Evolutionary conservation across 1,140 invertebrate species (phyloP), one percentile per base, ranked within the genome.

Genomic region (Stenopsyche tienmushanensis): DNA sequence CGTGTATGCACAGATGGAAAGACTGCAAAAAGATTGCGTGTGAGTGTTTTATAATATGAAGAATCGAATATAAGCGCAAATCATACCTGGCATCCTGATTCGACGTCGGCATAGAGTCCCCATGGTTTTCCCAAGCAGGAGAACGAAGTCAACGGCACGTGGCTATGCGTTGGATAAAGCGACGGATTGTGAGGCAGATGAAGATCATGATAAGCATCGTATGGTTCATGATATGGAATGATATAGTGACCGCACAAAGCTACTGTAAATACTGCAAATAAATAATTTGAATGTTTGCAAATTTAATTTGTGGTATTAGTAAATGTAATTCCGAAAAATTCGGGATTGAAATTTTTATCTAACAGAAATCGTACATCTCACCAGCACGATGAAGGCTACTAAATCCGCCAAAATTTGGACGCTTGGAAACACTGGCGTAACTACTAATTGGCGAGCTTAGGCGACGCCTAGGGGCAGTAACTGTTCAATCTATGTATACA

Each of bases 181-280:
- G 83, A 82, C 0, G 83, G 82, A 60, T 82, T 67, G 65, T 83
- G 82, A 0, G 79, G 82, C n/a, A 84, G 57, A 66, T 84, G 83
- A 1, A 84, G 73, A 17, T 77, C 73, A 65, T 83, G 83, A 71
- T 84, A 84, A 45, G 78, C 80, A 70, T 84, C 82, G 34, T 78
- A 73, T 0, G 81, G 82, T 17, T 74, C 52, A 34, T 65, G 63
- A 29, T 65, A 65, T n/a, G 63, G 63, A 5, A 65, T 65, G 21
- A 65, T 65, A 26, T 65, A 65, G 34, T 65, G 63, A 25, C 63
- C 63, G 26, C 63, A 57, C 0, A 57, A 17, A 13, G 44, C 53
- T 9, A 34, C 17, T 5, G 54, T 29, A 8, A 57, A 9, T 23
- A 65, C 63, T 65, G 53, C 41, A 64, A 64, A 64, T 34, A 34